Evolutionary conservation across 2,113 vertebrate genomes (phyloP).

Genomic region (Petaurus breviceps): DNA sequence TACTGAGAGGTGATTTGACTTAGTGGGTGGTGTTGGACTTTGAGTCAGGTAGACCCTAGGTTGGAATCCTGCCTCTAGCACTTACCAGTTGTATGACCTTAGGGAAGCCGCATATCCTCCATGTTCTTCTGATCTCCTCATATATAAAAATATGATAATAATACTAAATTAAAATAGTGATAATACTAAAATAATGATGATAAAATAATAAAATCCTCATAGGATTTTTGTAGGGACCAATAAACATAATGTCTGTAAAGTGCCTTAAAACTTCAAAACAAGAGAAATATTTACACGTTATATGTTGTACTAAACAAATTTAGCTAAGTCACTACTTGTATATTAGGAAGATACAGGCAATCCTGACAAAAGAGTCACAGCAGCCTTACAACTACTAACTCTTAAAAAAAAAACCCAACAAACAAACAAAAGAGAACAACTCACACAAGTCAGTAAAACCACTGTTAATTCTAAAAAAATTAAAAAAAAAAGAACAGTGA

Average conservation of each 20-base stretch:
- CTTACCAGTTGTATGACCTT: background rate
- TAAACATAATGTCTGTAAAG: background rate
- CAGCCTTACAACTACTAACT: too few relatives aligned
- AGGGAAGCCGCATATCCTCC: background rate
- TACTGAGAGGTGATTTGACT: background rate
- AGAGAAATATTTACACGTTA: background rate
- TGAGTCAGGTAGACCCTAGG: background rate
- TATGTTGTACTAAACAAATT: background rate
- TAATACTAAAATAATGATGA: background rate
- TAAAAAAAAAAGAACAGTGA: too few relatives aligned
- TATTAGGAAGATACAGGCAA: background rate
- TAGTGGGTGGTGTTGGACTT: background rate
- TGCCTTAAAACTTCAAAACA: background rate
- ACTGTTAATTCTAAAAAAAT: too few relatives aligned
- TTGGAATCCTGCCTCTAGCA: background rate
- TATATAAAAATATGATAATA: background rate
- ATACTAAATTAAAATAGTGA: background rate
- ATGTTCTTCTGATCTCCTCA: background rate
- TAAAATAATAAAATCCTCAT: background rate
- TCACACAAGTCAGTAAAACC: too few relatives aligned
- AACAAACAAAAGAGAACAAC: too few relatives aligned
- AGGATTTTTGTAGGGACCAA: background rate
- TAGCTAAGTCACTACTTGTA: background rate
- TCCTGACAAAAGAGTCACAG: too few relatives aligned
- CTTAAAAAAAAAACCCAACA: too few relatives aligned